A percentile compares a stretch with the other conserved stretches of the same genome.
Evolutionary conservation across 1,140 invertebrate species (phyloP).

Genomic region (Macrosteles quadrilineatus): DNA sequence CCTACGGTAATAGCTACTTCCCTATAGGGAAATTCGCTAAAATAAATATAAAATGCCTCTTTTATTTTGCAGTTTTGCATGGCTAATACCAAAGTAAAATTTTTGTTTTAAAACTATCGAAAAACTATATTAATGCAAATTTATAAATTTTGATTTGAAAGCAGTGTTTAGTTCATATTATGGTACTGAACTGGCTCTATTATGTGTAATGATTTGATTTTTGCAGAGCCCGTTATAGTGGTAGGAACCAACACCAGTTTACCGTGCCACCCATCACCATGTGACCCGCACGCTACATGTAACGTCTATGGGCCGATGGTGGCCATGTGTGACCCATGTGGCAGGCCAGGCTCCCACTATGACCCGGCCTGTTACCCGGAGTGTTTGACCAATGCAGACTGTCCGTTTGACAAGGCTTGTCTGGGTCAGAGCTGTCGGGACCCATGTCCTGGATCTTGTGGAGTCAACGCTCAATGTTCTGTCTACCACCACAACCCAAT

Average conservation of each 20-base stretch:
- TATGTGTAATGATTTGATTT: too few species aligned
- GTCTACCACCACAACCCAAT: constrained; percentile 75
- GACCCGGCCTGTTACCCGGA: constrained; percentile 73
- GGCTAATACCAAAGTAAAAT: too few species aligned
- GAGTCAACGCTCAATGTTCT: constrained; percentile 72
- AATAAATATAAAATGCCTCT: too few species aligned
- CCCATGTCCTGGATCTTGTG: constrained; percentile 81
- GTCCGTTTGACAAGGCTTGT: constrained; percentile 75
- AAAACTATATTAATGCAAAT: too few species aligned
- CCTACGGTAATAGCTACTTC: too few species aligned
- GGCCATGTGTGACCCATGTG: constrained; percentile 78
- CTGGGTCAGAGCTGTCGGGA: constrained; percentile 72
- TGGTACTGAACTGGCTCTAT: too few species aligned
- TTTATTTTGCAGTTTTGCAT: too few species aligned
- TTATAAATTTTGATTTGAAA: too few species aligned
- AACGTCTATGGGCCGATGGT: constrained; percentile 67
- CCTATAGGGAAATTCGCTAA: too few species aligned
- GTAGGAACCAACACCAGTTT: constrained; percentile 57
- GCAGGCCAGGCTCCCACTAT: constrained; percentile 62
- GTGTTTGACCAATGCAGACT: constrained; percentile 75
- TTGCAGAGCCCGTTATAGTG: constrained; percentile 26
- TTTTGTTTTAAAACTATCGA: too few species aligned
- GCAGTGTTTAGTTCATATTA: too few species aligned
- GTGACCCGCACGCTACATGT: constrained; percentile 68
- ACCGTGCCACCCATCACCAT: constrained; percentile 74